Percentiles rank a stretch among this genome's conserved stretches.
These are phyloP conservation scores for Miniopterus natalensis DNA, from an alignment of 2,113 vertebrate genomes.

Conservation along the genomic window DNA sequence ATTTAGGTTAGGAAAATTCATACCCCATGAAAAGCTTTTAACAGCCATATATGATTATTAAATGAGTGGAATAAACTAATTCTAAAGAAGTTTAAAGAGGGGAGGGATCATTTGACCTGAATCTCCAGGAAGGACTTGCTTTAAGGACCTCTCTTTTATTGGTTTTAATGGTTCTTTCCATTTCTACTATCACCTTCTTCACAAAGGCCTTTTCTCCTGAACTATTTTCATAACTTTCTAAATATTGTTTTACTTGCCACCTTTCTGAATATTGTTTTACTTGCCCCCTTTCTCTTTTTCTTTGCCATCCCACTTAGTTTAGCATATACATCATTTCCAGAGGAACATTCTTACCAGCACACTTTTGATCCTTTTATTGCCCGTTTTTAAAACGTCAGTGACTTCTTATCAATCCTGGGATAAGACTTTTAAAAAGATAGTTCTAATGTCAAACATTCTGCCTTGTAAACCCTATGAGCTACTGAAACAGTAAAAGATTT, in stretches of 20 bases:
- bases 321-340: neutral
- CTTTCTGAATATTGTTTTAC: neutral
- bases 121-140: neutral
- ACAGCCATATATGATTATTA: neutral
- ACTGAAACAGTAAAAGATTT: neutral
- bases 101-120: neutral
- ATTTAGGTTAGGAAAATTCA: neutral
- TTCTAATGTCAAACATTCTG: slow-evolving; percentile 24
- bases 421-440: neutral
- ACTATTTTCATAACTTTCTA: neutral
- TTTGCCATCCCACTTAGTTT: neutral
- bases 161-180: neutral
- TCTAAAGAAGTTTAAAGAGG: neutral
- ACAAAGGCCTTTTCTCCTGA: neutral
- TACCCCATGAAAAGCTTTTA: neutral
- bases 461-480: neutral
- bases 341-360: neutral
- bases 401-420: neutral
- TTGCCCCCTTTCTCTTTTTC: neutral
- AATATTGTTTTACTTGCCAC: neutral
- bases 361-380: neutral
- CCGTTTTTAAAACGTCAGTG: neutral
- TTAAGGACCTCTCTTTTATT: neutral
- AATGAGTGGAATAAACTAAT: neutral
- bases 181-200: neutral